phyloP scores from a whole-genome alignment of 2,113 vertebrate genomes.

The Morphnarchus princeps region DNA sequence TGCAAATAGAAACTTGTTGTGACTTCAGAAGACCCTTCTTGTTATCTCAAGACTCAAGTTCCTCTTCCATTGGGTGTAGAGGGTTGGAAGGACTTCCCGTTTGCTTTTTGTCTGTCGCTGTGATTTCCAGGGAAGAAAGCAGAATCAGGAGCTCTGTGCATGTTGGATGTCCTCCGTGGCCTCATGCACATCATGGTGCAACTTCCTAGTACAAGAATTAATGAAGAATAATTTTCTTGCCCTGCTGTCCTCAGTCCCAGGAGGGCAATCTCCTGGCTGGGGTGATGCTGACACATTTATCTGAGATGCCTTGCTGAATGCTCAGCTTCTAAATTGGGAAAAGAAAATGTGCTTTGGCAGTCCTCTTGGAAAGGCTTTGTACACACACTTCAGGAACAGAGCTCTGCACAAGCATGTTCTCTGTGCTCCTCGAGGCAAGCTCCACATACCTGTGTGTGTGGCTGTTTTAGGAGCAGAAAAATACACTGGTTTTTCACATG shows the following conservation, averaged over 20 bases:
- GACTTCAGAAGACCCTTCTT: background rate
- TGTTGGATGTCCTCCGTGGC: background rate
- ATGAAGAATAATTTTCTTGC: background rate
- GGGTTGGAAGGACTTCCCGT: background rate
- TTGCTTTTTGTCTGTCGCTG: rapidly evolving
- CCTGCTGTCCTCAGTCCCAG: background rate
- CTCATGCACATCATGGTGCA: background rate
- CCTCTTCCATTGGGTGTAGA: rapidly evolving
- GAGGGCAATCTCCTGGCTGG: background rate
- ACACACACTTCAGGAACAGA: background rate
- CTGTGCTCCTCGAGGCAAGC: background rate
- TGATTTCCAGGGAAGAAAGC: background rate
- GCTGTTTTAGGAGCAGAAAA: background rate
- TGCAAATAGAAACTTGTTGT: background rate
- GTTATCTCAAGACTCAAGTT: background rate
- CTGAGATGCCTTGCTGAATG: rapidly evolving
- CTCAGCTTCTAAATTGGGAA: background rate
- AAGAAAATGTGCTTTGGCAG: background rate
- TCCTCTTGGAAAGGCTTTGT: background rate
- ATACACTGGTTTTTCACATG: background rate
- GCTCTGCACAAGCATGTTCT: background rate
- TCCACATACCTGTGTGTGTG: rapidly evolving
- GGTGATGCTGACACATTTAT: background rate
- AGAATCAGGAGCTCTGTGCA: background rate
- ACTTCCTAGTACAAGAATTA: background rate